These are phyloP conservation scores for Furcula furcula DNA, from an alignment of 2,888 invertebrate genomes.

Conservation along the genomic window DNA sequence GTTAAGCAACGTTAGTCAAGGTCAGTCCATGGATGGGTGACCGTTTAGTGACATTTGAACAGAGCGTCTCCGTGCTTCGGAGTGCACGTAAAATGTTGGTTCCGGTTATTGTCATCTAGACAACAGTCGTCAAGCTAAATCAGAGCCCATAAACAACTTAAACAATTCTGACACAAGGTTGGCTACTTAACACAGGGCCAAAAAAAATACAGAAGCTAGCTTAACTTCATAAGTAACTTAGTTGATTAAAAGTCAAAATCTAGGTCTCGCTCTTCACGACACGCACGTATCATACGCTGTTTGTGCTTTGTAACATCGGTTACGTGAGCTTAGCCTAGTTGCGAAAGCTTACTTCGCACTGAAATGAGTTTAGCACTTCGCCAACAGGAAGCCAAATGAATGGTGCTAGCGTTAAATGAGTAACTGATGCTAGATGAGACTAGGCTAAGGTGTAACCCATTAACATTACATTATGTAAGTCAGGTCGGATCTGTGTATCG, in stretches of 20 bases:
- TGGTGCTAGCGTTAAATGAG: slow-evolving; percentile 26
- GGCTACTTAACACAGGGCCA: too few species aligned
- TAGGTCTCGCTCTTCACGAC: slow-evolving; percentile 1
- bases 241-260: slow-evolving; percentile 1
- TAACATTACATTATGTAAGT: too few species aligned
- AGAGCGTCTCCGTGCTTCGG: too few species aligned
- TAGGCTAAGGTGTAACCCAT: background rate
- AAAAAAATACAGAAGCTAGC: background rate
- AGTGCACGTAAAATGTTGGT: too few species aligned
- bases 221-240: background rate
- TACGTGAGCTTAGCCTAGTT: slow-evolving; percentile 68
- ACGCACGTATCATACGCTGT: slow-evolving; percentile 27
- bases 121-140: too few species aligned
- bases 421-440: slow-evolving; percentile 34
- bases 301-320: slow-evolving; percentile 56
- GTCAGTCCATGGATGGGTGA: too few species aligned
- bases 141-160: too few species aligned
- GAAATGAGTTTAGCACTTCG: slow-evolving; percentile 65
- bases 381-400: slow-evolving; percentile 55
- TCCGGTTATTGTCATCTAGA: too few species aligned
- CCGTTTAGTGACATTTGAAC: too few species aligned
- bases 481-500: too few species aligned
- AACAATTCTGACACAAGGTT: too few species aligned
- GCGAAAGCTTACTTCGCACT: slow-evolving; percentile 62
- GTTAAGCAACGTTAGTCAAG: too few species aligned